Conservation (phyloP, 1,140 invertebrate species). For the Macrobrachium rosenbergii region DNA sequence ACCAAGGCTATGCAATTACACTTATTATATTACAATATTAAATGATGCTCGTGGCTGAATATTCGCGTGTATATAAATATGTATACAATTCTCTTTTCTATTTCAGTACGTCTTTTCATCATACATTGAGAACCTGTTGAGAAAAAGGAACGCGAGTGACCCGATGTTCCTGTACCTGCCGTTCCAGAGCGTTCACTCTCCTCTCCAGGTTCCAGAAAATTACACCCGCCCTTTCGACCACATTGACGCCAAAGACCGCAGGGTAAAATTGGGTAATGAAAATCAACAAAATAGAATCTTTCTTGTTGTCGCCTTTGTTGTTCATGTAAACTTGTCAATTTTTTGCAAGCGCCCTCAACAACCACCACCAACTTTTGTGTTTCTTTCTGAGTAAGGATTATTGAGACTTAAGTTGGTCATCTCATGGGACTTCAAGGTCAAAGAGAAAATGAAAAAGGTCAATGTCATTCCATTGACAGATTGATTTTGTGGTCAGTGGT, state of each 20-base stretch:
- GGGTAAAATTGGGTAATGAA: slow-evolving; percentile 70
- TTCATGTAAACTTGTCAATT: not conserved
- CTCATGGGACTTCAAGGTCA: no score
- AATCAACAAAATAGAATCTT: not conserved
- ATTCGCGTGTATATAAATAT: no score
- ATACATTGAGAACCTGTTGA: slow-evolving; percentile 59
- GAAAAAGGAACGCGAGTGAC: slow-evolving; percentile 63
- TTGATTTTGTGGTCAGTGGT: no score
- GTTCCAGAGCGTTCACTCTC: slow-evolving; percentile 73
- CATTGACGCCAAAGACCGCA: slow-evolving; percentile 69
- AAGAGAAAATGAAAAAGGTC: no score
- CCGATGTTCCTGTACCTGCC: slow-evolving; percentile 73
- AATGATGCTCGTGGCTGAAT: no score
- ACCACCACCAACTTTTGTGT: no score
- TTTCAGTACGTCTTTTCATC: slow-evolving; percentile 51
- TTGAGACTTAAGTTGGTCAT: not conserved
- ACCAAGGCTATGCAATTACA: no score
- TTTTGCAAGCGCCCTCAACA: no score
- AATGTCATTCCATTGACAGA: no score
- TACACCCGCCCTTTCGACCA: slow-evolving; percentile 69
- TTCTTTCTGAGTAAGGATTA: no score
- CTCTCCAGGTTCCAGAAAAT: slow-evolving; percentile 69
- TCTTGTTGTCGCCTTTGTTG: not conserved
- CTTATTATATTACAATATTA: no score
- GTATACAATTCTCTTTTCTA: not conserved